Percentiles rank a stretch among this genome's conserved stretches.
These are phyloP conservation scores for Sphyrna mokarran DNA, from an alignment of 2,113 vertebrate species.

Conservation along the genomic window DNA sequence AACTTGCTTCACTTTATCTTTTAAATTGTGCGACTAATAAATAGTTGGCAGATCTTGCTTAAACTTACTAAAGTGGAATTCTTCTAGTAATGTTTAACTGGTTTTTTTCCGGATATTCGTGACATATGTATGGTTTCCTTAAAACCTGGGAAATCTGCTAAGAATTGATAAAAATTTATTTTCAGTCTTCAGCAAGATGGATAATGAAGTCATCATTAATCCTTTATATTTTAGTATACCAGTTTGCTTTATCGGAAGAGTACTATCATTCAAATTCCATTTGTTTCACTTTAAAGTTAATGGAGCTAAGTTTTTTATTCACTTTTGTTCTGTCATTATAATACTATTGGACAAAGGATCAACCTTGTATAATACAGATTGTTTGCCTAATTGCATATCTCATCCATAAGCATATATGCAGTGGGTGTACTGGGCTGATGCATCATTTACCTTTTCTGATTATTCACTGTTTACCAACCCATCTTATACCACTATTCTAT, in stretches of 20 bases:
- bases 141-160: not conserved
- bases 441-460: not conserved
- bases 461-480: not conserved
- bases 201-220: not conserved
- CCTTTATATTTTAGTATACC: not conserved
- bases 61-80: no score
- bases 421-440: not conserved
- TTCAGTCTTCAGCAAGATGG: not conserved
- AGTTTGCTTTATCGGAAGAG: not conserved
- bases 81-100: not conserved
- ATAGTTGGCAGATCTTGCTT: no score
- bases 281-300: not conserved
- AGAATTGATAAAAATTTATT: not conserved
- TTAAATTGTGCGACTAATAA: not conserved
- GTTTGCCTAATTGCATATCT: not conserved
- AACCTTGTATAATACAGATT: not conserved
- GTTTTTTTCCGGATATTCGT: not conserved
- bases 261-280: not conserved
- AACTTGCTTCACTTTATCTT: not conserved
- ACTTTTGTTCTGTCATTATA: not conserved
- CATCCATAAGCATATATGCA: not conserved
- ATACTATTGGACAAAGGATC: not conserved
- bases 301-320: not conserved
- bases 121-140: not conserved
- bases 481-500: not conserved